Evolutionary conservation across 1,140 invertebrate species (phyloP), one percentile per base, ranked within the genome.

Genomic region (Philotrypesis tridentata): DNA sequence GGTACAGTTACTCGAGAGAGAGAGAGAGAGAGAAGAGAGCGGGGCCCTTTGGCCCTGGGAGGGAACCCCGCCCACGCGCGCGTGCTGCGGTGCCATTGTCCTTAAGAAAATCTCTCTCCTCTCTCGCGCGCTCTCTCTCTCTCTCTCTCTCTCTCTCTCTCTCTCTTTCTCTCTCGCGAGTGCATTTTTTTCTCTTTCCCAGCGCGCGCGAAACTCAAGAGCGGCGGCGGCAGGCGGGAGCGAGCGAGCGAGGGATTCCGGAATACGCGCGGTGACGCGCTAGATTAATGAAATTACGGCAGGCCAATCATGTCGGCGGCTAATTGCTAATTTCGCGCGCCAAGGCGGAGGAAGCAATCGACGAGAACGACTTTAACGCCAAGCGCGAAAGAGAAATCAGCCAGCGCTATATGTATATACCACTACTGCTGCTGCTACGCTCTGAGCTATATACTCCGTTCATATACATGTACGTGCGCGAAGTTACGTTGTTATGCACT

Each of bases 1-100:
- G 12, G 29, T 82, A 82, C 80, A 82, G 80, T 82, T 82, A 82
- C 25, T 82, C 40, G 25, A 71, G 48, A 17, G 27, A 40, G 9
- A 3, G 33, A 17, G 21, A n/a, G 63, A 23, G n/a, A 12, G 21
- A 17, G 48, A n/a, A 6, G 48, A n/a, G 63, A 21, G n/a, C 25
- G 21, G 63, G 63, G 63, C 79, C 79, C 79, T 81, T 81, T 70
- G 43, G 79, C 72, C 79, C 79, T 75, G 27, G 27, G 27, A 55
- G 48, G 11, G 25, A 67, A 31, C 29, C 63, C 63, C 63, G 63
- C 67, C 79, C 63, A 60, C 79, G 43, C 40, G 17, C 27, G 1
- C 25, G 12, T 14, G 71, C 27, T 29, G 48, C 14, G 55, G 31
- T 23, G 73, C 27, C 55, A 33, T 55, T 55, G 48, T 55, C 48